Evolutionary conservation across 2,113 vertebrate genomes (phyloP).

Genomic region (Uria lomvia): DNA sequence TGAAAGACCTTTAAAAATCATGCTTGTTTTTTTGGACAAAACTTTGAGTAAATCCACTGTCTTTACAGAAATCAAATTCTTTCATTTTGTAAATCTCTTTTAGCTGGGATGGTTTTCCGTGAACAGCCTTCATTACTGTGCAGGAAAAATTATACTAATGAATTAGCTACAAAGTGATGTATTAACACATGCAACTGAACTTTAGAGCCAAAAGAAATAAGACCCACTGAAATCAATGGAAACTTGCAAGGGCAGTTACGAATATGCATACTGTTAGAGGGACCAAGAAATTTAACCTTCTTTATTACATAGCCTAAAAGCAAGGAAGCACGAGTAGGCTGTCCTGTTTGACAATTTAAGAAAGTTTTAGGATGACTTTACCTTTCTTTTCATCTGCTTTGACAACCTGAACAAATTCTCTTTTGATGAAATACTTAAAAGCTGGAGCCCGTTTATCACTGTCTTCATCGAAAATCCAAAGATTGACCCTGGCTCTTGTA

Average conservation of each 20-base stretch:
- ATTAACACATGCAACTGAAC: not conserved
- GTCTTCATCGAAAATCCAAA: conserved; percentile 85
- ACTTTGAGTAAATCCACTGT: not conserved
- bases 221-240: not conserved
- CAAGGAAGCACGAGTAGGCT: not conserved
- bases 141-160: not conserved
- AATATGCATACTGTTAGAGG: not conserved
- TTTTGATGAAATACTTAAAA: conserved; percentile 77
- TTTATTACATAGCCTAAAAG: not conserved
- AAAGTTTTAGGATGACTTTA: conserved; percentile 10
- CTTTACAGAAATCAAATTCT: not conserved
- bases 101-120: not conserved
- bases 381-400: conserved; percentile 80
- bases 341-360: not conserved
- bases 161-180: not conserved
- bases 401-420: conserved; percentile 76
- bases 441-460: conserved; percentile 77
- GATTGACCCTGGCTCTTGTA: conserved; percentile 81
- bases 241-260: not conserved
- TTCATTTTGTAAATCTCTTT: not conserved
- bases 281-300: not conserved
- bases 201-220: not conserved
- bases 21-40: not conserved
- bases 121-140: not conserved
- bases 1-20: not conserved